A percentile compares a stretch with the other conserved stretches of the same genome.
Conservation (phyloP, 2,797 vertebrate species). For the Nyctibius grandis region DNA sequence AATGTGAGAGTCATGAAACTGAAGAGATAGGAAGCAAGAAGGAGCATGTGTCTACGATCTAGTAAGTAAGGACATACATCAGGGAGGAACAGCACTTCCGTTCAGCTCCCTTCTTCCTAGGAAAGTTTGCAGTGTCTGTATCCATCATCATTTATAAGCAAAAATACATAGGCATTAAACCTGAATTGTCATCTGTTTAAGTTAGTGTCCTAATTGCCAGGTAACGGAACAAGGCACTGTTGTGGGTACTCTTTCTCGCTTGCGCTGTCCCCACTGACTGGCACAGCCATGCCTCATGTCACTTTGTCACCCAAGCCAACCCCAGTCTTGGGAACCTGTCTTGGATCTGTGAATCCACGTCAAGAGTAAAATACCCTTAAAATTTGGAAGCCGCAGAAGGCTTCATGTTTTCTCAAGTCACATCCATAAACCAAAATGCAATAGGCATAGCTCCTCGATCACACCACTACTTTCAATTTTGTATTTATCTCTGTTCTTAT, state of each 20-base stretch:
- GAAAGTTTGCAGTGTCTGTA: not conserved
- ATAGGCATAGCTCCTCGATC: not conserved
- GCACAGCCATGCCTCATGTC: accelerated
- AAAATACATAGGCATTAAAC: not conserved
- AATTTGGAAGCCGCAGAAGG: not conserved
- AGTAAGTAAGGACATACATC: not conserved
- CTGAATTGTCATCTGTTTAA: not conserved
- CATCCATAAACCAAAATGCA: not conserved
- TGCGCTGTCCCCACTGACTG: accelerated
- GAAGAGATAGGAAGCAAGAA: not conserved
- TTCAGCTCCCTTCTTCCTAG: not conserved
- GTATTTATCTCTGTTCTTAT: not conserved
- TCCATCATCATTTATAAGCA: not conserved
- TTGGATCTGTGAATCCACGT: not conserved
- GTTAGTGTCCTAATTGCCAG: not conserved
- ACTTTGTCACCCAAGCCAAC: not conserved
- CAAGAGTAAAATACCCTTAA: not conserved
- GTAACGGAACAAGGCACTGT: not conserved
- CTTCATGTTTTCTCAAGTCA: not conserved
- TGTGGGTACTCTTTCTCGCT: not conserved
- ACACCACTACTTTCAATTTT: not conserved
- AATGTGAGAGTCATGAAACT: not conserved
- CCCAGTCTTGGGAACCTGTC: not conserved
- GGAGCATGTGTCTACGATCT: not conserved
- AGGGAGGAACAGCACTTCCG: not conserved